A percentile compares a stretch with the other conserved stretches of the same genome.
Conservation (phyloP, 2,888 invertebrate genomes). For the Nephrotoma appendiculata region DNA sequence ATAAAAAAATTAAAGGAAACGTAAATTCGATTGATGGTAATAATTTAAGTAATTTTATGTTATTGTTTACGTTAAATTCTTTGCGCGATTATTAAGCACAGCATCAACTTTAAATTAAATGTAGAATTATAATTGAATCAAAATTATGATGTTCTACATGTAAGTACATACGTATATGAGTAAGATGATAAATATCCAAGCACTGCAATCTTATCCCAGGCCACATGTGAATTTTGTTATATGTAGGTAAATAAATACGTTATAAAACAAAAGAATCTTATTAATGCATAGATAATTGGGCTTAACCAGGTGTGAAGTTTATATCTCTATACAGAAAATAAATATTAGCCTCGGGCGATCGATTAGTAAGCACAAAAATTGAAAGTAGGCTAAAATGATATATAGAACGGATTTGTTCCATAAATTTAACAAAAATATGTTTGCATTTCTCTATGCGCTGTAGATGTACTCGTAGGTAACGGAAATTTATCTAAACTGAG, state of each 20-base stretch:
- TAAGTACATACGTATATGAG: background rate
- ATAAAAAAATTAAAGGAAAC: background rate
- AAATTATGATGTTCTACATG: background rate
- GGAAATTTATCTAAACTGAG: background rate
- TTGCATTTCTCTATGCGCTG: background rate
- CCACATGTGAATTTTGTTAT: background rate
- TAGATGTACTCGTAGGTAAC: background rate
- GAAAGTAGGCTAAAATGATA: background rate
- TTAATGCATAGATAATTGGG: background rate
- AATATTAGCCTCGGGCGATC: background rate
- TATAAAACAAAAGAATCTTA: too few relatives aligned
- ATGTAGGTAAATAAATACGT: background rate
- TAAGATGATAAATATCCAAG: background rate
- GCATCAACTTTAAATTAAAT: background rate
- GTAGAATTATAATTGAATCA: background rate
- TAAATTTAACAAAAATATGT: background rate
- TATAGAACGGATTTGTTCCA: background rate
- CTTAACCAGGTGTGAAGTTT: background rate
- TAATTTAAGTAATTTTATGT: background rate
- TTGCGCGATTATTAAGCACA: background rate
- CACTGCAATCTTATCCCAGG: background rate
- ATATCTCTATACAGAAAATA: too few relatives aligned
- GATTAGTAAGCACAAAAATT: background rate
- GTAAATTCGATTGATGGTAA: background rate
- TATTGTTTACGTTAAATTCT: background rate